Percentiles rank a stretch among this genome's conserved stretches.
phyloP scores from a whole-genome alignment of 1,140 invertebrate species.

The Cardiocondyla obscurior region DNA sequence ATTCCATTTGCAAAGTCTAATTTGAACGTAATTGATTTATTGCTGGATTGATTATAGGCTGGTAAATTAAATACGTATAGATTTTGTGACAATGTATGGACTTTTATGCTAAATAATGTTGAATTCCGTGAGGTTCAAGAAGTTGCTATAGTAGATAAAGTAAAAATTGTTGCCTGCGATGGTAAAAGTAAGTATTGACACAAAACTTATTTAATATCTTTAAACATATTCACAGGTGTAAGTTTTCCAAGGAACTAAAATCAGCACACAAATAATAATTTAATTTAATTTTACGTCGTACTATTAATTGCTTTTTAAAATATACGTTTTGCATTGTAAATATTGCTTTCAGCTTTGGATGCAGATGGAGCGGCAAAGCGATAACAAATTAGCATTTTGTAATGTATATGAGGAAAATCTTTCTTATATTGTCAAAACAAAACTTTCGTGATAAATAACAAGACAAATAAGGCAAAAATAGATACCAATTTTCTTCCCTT shows the following conservation, averaged over 20 bases:
- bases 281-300: neutral
- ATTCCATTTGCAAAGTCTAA: neutral
- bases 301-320: neutral
- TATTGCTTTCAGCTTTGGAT: constrained; percentile 77
- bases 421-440: constrained; percentile 43
- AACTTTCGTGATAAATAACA: constrained; percentile 44
- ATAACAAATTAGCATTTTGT: constrained; percentile 71
- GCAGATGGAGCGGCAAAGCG: constrained; percentile 78
- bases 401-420: neutral
- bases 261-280: neutral
- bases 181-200: constrained; percentile 92
- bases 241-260: neutral
- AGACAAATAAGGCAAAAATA: constrained; percentile 43
- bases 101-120: constrained; percentile 99
- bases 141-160: constrained; percentile 97
- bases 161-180: constrained; percentile 99
- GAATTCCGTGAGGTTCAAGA: constrained; percentile 99
- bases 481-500: constrained; percentile 26
- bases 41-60: constrained; percentile 87
- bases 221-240: neutral
- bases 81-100: constrained; percentile 99
- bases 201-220: constrained; percentile 4
- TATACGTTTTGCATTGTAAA: neutral
- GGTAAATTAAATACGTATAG: constrained; percentile 99
- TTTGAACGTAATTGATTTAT: constrained; percentile 32